Evolutionary conservation across 1,140 invertebrate species (phyloP).

Genomic region (Wasmannia auropunctata): DNA sequence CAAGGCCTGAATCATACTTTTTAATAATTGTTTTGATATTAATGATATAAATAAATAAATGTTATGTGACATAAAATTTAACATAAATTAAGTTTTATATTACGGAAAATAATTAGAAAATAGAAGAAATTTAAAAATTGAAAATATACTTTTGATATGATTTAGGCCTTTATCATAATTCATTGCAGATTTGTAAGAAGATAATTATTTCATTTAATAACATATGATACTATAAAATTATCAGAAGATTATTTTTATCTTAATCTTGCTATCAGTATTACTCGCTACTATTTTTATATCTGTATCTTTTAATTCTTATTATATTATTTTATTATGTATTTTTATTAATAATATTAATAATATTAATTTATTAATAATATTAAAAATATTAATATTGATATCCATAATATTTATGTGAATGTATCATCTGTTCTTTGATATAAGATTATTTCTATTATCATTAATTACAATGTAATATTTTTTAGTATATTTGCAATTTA

Average conservation of each 20-base stretch:
- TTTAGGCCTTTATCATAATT: slow-evolving; percentile 65
- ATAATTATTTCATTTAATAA: background rate
- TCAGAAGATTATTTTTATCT: background rate
- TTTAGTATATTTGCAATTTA: background rate
- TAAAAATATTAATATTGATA: slow-evolving; percentile 11
- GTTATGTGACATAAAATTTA: background rate
- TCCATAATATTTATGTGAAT: background rate
- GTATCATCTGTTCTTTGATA: background rate
- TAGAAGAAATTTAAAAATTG: background rate
- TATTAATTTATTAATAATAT: slow-evolving; percentile 1
- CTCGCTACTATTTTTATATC: too few species aligned
- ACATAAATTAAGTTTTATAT: background rate
- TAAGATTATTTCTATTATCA: background rate
- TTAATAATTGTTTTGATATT: slow-evolving; percentile 15
- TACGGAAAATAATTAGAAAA: background rate
- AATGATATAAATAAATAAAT: too few species aligned
- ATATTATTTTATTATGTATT: too few species aligned
- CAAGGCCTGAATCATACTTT: slow-evolving; percentile 62
- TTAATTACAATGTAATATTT: background rate
- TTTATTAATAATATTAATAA: background rate
- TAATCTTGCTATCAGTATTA: background rate
- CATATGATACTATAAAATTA: background rate
- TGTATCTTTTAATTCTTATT: background rate
- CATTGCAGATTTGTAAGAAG: slow-evolving; percentile 10
- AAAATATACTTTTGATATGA: slow-evolving; percentile 40